Percentiles rank a stretch among this genome's conserved stretches.
phyloP scores from a whole-genome alignment of 2,113 vertebrate genomes.

The Sphyrna mokarran region DNA sequence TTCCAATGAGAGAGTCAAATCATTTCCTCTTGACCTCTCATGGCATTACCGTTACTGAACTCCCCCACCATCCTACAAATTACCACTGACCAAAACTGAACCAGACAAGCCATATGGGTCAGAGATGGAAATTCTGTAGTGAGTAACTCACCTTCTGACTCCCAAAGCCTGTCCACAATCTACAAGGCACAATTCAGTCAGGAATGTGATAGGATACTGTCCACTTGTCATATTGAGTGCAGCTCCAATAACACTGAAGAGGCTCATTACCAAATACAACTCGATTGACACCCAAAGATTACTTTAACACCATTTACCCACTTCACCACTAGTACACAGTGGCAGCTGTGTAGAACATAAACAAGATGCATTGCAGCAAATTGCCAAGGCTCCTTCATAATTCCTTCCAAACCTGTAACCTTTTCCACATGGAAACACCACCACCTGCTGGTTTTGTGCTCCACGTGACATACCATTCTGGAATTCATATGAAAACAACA shows the following conservation, averaged over 20 bases:
- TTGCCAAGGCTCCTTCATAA: neutral
- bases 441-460: neutral
- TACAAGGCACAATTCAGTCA: neutral
- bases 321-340: neutral
- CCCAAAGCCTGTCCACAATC: neutral
- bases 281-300: neutral
- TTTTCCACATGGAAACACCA: neutral
- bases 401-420: neutral
- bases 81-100: neutral
- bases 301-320: neutral
- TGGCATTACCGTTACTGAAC: neutral
- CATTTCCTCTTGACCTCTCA: neutral
- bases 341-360: neutral
- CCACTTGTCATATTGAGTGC: neutral
- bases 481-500: neutral
- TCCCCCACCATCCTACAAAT: neutral
- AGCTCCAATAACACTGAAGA: neutral
- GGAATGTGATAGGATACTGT: neutral
- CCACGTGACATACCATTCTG: neutral
- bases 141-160: neutral
- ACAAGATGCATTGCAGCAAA: neutral
- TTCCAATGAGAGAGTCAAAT: neutral
- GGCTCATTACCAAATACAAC: neutral
- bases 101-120: neutral
- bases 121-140: neutral